Percentiles rank a stretch among this genome's conserved stretches.
These are phyloP conservation scores for Thymelicus lineola DNA, from an alignment of 2,888 invertebrate species.

Conservation along the genomic window DNA sequence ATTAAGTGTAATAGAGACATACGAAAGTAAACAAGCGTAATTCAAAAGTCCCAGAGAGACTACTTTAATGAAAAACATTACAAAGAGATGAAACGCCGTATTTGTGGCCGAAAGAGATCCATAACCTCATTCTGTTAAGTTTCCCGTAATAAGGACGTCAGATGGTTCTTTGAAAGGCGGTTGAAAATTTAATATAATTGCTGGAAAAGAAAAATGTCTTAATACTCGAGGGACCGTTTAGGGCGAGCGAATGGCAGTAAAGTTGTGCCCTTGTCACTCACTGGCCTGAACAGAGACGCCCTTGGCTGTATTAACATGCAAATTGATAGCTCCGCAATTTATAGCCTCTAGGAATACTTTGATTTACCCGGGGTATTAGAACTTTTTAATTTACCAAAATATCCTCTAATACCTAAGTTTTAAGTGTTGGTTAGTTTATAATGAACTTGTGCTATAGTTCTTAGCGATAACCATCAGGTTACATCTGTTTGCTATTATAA, in stretches of 20 bases:
- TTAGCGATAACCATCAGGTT: too few species aligned
- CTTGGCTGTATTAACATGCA: slow-evolving; percentile 68
- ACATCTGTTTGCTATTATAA: too few species aligned
- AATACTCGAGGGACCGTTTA: slow-evolving; percentile 67
- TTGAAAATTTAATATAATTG: slow-evolving; percentile 69
- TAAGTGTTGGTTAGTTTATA: too few species aligned
- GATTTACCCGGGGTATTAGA: neutral
- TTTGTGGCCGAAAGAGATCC: slow-evolving; percentile 47
- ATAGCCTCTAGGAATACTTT: slow-evolving; percentile 34
- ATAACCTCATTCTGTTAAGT: slow-evolving; percentile 54
- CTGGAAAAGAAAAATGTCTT: slow-evolving; percentile 69
- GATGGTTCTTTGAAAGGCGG: slow-evolving; percentile 57
- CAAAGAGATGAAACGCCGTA: slow-evolving; percentile 32
- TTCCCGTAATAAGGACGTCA: slow-evolving; percentile 56
- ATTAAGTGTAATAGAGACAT: slow-evolving; percentile 25
- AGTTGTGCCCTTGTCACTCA: slow-evolving; percentile 72
- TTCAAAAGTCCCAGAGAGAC: slow-evolving; percentile 23
- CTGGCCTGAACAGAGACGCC: slow-evolving; percentile 61
- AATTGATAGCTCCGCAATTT: slow-evolving; percentile 64
- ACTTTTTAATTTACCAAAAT: too few species aligned
- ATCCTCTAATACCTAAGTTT: too few species aligned
- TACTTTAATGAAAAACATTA: slow-evolving; percentile 32
- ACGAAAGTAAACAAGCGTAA: slow-evolving; percentile 32
- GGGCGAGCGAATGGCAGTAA: slow-evolving; percentile 56
- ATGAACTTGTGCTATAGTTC: too few species aligned